Evolutionary conservation across 2,888 invertebrate genomes (phyloP).

Genomic region (Smittia sp.): DNA sequence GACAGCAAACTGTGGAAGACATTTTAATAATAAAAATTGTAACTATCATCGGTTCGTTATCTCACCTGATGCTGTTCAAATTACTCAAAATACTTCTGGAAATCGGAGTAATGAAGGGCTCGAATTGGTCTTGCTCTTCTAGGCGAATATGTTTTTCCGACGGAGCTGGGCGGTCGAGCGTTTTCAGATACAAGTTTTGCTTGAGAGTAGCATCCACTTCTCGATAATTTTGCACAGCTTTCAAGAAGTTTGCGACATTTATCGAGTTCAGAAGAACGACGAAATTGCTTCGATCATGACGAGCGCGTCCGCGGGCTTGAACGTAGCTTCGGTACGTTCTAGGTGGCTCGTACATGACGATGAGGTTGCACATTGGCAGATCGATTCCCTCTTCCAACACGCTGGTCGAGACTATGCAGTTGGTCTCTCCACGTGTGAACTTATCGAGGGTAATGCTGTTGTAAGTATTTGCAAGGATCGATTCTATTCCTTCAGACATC

Average conservation of each 20-base stretch:
- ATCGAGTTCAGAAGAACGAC: conserved; percentile 56
- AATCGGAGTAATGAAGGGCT: conserved; percentile 45
- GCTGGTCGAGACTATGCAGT: conserved; percentile 70
- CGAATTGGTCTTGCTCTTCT: conserved; percentile 54
- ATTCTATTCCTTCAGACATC: conserved; percentile 46
- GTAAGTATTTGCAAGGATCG: conserved; percentile 48
- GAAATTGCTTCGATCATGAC: conserved; percentile 62
- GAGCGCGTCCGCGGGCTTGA: conserved; percentile 85
- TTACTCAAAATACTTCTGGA: neutral
- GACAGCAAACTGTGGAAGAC: conserved; percentile 57
- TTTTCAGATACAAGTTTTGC: conserved; percentile 60
- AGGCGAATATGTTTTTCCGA: conserved; percentile 55
- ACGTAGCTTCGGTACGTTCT: conserved; percentile 77
- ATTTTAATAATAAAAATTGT: conserved; percentile 42
- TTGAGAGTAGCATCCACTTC: conserved; percentile 59
- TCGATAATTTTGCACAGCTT: conserved; percentile 55
- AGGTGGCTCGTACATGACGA: conserved; percentile 71
- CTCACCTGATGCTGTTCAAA: conserved; percentile 9
- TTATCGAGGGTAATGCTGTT: conserved; percentile 53
- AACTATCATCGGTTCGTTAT: conserved; percentile 32
- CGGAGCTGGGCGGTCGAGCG: conserved; percentile 58
- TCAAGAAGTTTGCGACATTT: conserved; percentile 47
- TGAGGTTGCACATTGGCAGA: conserved; percentile 75
- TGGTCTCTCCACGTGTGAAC: conserved; percentile 61
- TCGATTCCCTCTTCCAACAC: conserved; percentile 91